Evolutionary conservation across 2,888 invertebrate genomes (phyloP), one percentile per base, ranked within the genome.

Genomic region (Eupithecia centaureata): DNA sequence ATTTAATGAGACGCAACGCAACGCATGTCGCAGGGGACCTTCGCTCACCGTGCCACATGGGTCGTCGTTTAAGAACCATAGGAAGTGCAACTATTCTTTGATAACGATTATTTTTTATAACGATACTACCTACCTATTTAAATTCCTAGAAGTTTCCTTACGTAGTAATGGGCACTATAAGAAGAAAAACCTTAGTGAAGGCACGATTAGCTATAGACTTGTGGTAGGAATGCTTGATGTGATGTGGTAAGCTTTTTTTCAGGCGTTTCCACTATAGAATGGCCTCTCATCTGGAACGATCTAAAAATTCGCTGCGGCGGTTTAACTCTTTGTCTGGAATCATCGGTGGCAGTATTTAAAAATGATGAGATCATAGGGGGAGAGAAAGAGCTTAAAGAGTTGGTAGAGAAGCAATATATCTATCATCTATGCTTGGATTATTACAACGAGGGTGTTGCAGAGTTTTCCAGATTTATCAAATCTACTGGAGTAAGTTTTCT

Each of bases 291-390:
- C 61, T 87, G 82, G 81, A 82, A 83, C 54, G 87, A 87, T 71
- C 76, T 92, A 27, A 91, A 90, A 76, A 52, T 86, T 30, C 84
- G 84, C 74, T 88, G 88, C 68, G 94, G 94, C 10, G 90, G 90
- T 1, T 73, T 86, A 59, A 82, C 93, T 8, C 94, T 93, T 87
- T 87, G 89, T 13, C 76, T 94, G 27, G 74, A 80, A 35, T 88
- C 87, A 47, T 85, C 87, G 13, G 94, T 94, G 0, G 93, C 90
- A 5, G 89, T 95, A 1, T 88, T 94, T 70, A 73, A 88, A 2
- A 88, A 95, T 72, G 90, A 88, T 12, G 80, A 89, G 65, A 92
- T 92, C 70, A 78, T 95, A 33, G 95, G 95, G 0, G 94, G 94
- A 54, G 92, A 94, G 59, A 79, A 85, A 0, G 94, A 94, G 65